A percentile compares a stretch with the other conserved stretches of the same genome.
These are phyloP conservation scores for Elaphurus davidianus DNA, from an alignment of 2,113 vertebrate genomes.

Conservation along the genomic window DNA sequence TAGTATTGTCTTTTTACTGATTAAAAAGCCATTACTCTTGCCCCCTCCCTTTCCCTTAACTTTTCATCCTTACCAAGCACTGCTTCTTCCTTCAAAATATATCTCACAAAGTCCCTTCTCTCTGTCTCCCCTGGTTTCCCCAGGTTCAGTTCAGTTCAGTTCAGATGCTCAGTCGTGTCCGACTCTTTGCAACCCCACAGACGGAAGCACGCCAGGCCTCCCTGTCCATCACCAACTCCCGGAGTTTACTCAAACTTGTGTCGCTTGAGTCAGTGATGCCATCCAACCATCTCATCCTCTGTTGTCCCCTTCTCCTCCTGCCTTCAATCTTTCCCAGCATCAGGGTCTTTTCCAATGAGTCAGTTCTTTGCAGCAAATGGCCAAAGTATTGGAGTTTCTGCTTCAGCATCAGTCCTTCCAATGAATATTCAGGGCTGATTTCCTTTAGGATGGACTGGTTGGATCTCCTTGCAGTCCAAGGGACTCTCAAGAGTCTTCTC, in stretches of 20 bases:
- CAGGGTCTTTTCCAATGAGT: background rate
- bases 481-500: background rate
- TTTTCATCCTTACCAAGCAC: background rate
- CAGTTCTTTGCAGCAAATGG: background rate
- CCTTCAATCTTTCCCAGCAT: background rate
- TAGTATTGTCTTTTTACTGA: background rate
- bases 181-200: background rate
- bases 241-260: background rate
- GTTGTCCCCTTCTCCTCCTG: background rate
- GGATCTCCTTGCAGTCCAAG: background rate
- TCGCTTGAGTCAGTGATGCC: background rate
- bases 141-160: background rate
- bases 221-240: background rate
- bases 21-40: background rate
- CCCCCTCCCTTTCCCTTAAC: background rate
- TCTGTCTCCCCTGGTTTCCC: background rate
- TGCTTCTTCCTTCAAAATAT: background rate
- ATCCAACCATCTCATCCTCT: background rate
- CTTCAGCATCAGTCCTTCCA: background rate
- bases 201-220: background rate
- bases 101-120: background rate
- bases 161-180: accelerated
- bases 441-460: background rate
- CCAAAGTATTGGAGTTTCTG: background rate
- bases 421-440: background rate